Evolutionary conservation across 2,113 vertebrate species (phyloP).

Genomic region (Pseudolaguvia tuberculata): DNA sequence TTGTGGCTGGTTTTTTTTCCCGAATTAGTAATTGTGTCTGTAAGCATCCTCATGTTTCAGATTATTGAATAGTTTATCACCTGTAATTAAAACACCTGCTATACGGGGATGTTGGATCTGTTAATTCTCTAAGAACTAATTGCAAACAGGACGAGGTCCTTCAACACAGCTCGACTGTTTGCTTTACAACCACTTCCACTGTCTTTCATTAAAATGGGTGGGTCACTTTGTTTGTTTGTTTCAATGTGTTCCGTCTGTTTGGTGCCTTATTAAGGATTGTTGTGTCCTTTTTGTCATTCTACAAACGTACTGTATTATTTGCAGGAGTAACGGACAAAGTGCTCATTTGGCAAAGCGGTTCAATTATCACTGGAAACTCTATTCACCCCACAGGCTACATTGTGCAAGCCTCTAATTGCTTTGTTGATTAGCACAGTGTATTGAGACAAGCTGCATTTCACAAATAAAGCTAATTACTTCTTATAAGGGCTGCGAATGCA

Average conservation of each 20-base stretch:
- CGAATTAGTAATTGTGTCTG: background rate
- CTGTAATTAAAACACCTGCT: background rate
- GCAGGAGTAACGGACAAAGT: too few relatives aligned
- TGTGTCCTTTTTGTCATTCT: too few relatives aligned
- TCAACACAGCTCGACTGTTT: too few relatives aligned
- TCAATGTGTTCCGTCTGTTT: too few relatives aligned
- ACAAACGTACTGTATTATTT: too few relatives aligned
- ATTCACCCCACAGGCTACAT: slow-evolving; percentile 33
- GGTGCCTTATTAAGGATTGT: too few relatives aligned
- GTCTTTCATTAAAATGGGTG: too few relatives aligned
- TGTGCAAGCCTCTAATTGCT: slow-evolving; percentile 55
- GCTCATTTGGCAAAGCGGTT: slow-evolving; percentile 45
- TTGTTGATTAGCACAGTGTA: slow-evolving; percentile 56
- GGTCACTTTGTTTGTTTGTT: too few relatives aligned
- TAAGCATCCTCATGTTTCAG: background rate
- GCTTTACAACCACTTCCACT: too few relatives aligned
- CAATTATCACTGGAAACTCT: slow-evolving; percentile 41
- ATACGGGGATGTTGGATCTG: background rate
- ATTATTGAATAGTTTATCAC: background rate
- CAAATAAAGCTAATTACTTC: slow-evolving; percentile 42
- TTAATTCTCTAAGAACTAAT: background rate
- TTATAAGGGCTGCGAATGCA: slow-evolving; percentile 10
- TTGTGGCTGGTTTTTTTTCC: background rate
- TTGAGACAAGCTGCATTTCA: slow-evolving; percentile 40
- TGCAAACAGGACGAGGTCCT: background rate